Conservation (phyloP, 2,888 invertebrate species). For the Athrips mouffetella region DNA sequence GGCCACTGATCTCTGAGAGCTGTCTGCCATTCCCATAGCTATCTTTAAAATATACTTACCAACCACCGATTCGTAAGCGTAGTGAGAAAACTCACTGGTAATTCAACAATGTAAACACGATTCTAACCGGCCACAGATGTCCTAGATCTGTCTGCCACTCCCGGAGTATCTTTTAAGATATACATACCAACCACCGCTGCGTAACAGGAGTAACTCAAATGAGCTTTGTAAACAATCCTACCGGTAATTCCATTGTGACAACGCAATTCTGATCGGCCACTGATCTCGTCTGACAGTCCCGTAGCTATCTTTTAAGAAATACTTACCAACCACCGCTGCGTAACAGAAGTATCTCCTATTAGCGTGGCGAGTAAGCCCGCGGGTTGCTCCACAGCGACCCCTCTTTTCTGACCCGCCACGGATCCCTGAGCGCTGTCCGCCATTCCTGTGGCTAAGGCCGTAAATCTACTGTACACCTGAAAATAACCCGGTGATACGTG, state of each 20-base stretch:
- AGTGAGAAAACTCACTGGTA: no score
- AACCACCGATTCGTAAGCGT: no score
- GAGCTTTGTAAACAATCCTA: slow-evolving; percentile 92
- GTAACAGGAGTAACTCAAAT: slow-evolving; percentile 99
- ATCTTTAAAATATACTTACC: no score
- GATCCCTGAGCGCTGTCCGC: slow-evolving; percentile 97
- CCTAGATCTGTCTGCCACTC: no score
- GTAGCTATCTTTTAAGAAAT: slow-evolving; percentile 83
- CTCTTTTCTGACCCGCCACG: slow-evolving; percentile 96
- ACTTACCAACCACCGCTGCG: slow-evolving; percentile 97
- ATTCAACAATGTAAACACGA: no score
- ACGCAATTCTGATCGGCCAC: slow-evolving; percentile 97
- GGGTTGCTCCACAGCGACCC: slow-evolving; percentile 96
- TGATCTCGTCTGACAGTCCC: slow-evolving; percentile 94
- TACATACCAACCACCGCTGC: not conserved
- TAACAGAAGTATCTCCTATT: slow-evolving; percentile 98
- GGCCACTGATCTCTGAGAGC: no score
- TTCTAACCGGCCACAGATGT: no score
- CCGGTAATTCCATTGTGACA: slow-evolving; percentile 96
- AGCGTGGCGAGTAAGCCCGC: slow-evolving; percentile 94
- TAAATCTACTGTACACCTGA: slow-evolving; percentile 86
- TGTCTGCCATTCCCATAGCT: no score
- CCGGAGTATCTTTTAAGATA: no score
- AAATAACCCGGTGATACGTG: no score
- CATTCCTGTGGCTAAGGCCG: slow-evolving; percentile 94